Evolutionary conservation across 1,140 invertebrate genomes (phyloP), one percentile per base, ranked within the genome.

Genomic region (Anadara kagoshimensis): DNA sequence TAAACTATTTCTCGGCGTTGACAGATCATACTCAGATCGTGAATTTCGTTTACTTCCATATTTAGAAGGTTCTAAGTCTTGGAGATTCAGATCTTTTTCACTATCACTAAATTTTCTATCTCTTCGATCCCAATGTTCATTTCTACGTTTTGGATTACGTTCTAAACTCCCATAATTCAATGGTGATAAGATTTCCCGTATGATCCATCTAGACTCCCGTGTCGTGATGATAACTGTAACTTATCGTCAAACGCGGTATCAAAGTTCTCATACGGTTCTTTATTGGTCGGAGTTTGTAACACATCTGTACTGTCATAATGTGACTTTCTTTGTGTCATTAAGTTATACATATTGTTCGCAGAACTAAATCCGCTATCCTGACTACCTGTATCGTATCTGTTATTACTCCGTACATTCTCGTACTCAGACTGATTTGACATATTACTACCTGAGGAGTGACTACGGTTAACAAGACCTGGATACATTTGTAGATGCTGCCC

Each of bases 401-500:
- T 68, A 51, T 73, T 59, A 22, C 62, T 69, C 49, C 59, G 65
- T 36, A 78, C 61, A 54, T 82, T 81, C 49, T 84, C 83, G 51
- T 84, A 81, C 43, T 85, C 82, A 10, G 78, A 82, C 58, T 79
- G 81, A 56, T 77, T 75, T 14, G 73, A 75, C 73, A 75, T 75
- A 24, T 75, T 75, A 53, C 78, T 83, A 20, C 74, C 71, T 51
- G 70, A 72, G 14, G 78, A 78, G 51, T 73, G 72, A 58, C 69
- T 76, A 22, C 73, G 75, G 49, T 64, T 78, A 22, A 73, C 69
- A 49, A 82, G 58, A 59, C 79, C 73, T 8, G 90, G 90, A 70
- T 88, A 91, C 54, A 86, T 84, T 66, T 90, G 88, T 66, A 29
- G 84, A 87, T 12, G 88, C 8, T 87, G 86, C 26, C 82, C 83